Percentiles rank a stretch among this genome's conserved stretches.
Conservation (phyloP, 1,140 invertebrate species). For the Leucophenga varia region DNA sequence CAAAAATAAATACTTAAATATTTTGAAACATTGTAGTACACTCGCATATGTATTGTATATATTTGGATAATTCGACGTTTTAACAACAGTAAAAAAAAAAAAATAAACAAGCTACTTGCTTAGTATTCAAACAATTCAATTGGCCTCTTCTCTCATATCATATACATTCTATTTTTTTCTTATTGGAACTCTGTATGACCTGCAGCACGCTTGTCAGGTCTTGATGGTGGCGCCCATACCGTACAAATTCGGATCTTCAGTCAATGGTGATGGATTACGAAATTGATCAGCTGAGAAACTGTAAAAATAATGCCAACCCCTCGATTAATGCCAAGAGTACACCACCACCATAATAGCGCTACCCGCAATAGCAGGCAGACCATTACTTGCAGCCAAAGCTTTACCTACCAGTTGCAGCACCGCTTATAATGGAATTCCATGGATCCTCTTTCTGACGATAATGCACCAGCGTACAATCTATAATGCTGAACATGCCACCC, state of each 20-base stretch:
- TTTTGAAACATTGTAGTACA: no score
- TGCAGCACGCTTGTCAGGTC: no score
- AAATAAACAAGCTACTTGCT: no score
- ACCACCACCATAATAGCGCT: slow-evolving; percentile 94
- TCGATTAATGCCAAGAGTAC: slow-evolving; percentile 95
- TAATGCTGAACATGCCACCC: slow-evolving; percentile 96
- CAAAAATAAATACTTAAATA: no score
- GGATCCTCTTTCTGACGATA: slow-evolving; percentile 96
- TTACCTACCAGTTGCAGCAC: slow-evolving; percentile 93
- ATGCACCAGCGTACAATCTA: slow-evolving; percentile 94
- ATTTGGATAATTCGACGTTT: no score
- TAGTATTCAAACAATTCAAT: no score
- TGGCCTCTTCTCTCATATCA: no score
- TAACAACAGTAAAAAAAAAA: no score
- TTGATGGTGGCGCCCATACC: slow-evolving; percentile 10
- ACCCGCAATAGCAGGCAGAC: slow-evolving; percentile 88
- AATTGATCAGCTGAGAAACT: slow-evolving; percentile 86
- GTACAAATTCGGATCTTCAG: slow-evolving; percentile 63
- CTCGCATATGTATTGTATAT: no score
- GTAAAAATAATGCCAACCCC: slow-evolving; percentile 94
- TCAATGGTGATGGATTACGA: slow-evolving; percentile 70
- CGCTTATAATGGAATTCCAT: slow-evolving; percentile 97
- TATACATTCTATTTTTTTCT: no score
- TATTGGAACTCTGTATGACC: no score
- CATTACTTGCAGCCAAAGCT: slow-evolving; percentile 91